Conservation (phyloP, 2,888 invertebrate genomes). For the Electrophaes corylata region DNA sequence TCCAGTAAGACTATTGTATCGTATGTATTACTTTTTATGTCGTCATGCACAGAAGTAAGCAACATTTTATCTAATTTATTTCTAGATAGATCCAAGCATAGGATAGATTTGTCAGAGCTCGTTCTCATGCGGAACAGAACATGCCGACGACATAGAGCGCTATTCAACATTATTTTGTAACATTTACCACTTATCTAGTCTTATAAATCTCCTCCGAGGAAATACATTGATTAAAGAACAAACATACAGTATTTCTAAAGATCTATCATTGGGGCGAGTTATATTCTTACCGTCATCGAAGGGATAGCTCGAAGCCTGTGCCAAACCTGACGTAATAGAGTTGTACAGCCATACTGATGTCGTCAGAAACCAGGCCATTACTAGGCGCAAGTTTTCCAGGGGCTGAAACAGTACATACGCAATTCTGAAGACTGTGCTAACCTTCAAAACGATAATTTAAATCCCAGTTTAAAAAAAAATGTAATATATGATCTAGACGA, state of each 20-base stretch:
- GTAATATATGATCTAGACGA: too few relatives aligned
- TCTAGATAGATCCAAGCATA: constrained; percentile 41
- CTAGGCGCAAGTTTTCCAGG: constrained; percentile 80
- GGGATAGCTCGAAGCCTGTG: constrained; percentile 77
- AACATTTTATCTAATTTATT: constrained; percentile 31
- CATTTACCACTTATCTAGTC: constrained; percentile 12
- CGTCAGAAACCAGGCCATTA: constrained; percentile 84
- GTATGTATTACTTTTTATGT: constrained; percentile 21
- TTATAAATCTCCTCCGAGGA: not conserved
- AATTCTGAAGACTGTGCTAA: not conserved
- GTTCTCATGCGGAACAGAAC: constrained; percentile 73
- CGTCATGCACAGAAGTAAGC: constrained; percentile 42
- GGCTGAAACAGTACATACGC: constrained; percentile 72
- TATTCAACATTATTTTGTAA: constrained; percentile 46
- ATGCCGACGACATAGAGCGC: constrained; percentile 75
- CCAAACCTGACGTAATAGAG: constrained; percentile 76
- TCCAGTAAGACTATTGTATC: constrained; percentile 18
- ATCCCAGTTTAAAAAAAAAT: too few relatives aligned
- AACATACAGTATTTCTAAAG: constrained; percentile 14
- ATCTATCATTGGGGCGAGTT: not conserved
- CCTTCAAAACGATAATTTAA: too few relatives aligned
- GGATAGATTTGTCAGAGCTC: constrained; percentile 47
- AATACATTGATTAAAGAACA: constrained; percentile 16
- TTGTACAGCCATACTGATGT: constrained; percentile 85
- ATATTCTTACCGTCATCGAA: constrained; percentile 69